Evolutionary conservation across 2,113 vertebrate species (phyloP), one percentile per base, ranked within the genome.

Genomic region (Diglossa brunneiventris): DNA sequence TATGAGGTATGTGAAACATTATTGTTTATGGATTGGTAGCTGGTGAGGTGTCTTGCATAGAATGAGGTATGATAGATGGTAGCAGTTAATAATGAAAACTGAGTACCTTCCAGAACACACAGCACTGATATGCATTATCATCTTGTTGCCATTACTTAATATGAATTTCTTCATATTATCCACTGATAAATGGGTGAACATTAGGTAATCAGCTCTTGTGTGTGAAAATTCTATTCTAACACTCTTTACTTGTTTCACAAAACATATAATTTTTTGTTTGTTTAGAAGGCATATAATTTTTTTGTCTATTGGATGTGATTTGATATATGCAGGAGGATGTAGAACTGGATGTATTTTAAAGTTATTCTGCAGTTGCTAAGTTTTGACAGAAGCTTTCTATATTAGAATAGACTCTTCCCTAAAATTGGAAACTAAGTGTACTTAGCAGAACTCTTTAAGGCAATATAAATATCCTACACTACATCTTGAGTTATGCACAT

Each of bases 1-100:
- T 98, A 95, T 98, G 97, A 98, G 95, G 96, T 97, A 97, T 96
- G 91, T 97, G 95, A 98, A 97, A 96, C 91, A 85, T 96, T 92
- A 95, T 88, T 97, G 91, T 97, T 95, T 92, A 89, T 95, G 97
- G 92, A 92, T 97, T 90, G 95, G 94, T 96, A 95, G 93, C 92
- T 96, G 95, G 87, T n/a, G 28, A 95, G 87, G 95, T 96, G 91
- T 94, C 93, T 95, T 97, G 94, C 95, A 77, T 83, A 95, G 91
- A 91, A 70, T 49, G 86, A 94, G 84, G 49, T 91, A 75, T 92
- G 85, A 89, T 84, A 96, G 93, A 78, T 90, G 72, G 87, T 97
- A 96, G 87, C 92, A 95, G 82, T 87, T 96, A 10, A 64, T 90
- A 90, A 79, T 87, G 92, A 96, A 94, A 91, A 88, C 76, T 90